Conservation (phyloP, 2,113 vertebrate genomes). For the Monarcha castaneiventris region DNA sequence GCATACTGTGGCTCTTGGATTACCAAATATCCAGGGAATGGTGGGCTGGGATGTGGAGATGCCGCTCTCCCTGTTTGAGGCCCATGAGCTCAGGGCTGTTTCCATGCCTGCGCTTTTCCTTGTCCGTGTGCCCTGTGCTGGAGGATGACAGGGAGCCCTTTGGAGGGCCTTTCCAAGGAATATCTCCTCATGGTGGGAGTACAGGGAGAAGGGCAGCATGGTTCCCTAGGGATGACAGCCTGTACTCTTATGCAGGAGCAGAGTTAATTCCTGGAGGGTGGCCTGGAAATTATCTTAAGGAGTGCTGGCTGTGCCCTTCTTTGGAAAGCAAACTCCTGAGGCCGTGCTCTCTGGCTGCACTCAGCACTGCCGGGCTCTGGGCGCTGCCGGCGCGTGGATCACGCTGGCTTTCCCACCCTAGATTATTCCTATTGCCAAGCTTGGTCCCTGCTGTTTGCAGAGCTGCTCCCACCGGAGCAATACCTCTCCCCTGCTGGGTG, state of each 20-base stretch:
- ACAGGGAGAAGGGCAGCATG: fast-evolving
- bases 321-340: constrained; percentile 10
- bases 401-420: not conserved
- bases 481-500: not conserved
- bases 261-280: constrained; percentile 27
- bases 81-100: fast-evolving
- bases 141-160: too few relatives aligned
- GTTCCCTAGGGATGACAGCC: not conserved
- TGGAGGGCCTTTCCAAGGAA: not conserved
- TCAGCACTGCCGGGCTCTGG: not conserved
- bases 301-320: constrained; percentile 30
- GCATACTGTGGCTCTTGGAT: not conserved
- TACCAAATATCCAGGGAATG: not conserved
- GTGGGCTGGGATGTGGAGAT: not conserved
- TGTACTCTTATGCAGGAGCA: not conserved
- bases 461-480: fast-evolving
- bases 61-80: not conserved
- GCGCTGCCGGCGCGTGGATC: not conserved
- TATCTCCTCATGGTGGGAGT: fast-evolving
- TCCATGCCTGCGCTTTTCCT: not conserved
- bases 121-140: fast-evolving
- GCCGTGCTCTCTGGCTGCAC: not conserved
- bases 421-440: not conserved
- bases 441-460: not conserved
- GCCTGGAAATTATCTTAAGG: constrained; percentile 29